Conservation (phyloP, 2,888 invertebrate genomes). For the Nymphalis urticae region DNA sequence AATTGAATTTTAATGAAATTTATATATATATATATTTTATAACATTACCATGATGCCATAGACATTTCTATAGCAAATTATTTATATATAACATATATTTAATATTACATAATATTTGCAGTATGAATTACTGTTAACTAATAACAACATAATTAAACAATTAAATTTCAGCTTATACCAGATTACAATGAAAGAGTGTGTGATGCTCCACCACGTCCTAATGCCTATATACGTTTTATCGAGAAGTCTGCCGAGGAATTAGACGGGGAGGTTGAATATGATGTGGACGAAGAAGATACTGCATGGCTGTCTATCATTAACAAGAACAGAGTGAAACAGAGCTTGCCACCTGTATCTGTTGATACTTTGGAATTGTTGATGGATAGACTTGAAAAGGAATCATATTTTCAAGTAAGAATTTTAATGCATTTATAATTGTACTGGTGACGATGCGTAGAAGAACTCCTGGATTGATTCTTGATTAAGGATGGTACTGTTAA, state of each 20-base stretch:
- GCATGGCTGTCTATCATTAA: conserved; percentile 96
- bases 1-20: no score
- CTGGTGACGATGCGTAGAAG: no score
- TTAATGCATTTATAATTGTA: not conserved
- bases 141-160: not conserved
- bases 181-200: conserved; percentile 87
- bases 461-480: no score
- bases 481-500: no score
- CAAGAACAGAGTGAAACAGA: conserved; percentile 87
- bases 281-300: conserved; percentile 98
- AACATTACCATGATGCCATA: no score
- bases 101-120: no score
- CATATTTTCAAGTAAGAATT: conserved; percentile 90
- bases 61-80: no score
- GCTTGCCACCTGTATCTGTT: conserved; percentile 89
- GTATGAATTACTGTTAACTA: no score
- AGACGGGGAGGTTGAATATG: conserved; percentile 97
- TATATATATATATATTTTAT: no score
- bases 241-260: conserved; percentile 97
- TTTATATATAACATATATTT: no score
- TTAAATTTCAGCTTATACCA: conserved; percentile 79
- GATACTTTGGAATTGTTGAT: conserved; percentile 97
- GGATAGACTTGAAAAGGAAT: conserved; percentile 98
- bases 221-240: conserved; percentile 95
- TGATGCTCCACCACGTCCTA: conserved; percentile 91